Evolutionary conservation across 1,140 invertebrate species (phyloP), one percentile per base, ranked within the genome.

Genomic region (Lanistes nyassanus): DNA sequence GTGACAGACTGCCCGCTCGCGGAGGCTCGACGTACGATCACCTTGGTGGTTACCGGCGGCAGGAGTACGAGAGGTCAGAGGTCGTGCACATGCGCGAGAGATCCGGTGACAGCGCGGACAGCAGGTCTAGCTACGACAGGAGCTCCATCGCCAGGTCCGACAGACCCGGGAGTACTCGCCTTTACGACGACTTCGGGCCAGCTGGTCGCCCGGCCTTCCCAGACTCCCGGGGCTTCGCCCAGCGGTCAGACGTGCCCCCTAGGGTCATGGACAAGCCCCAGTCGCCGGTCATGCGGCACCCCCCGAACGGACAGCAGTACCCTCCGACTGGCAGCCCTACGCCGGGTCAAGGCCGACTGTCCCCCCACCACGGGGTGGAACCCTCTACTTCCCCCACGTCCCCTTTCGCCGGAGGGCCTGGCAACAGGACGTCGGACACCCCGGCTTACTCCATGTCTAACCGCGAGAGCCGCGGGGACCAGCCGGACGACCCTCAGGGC

Each of bases 381-480:
- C 23, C 36, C 69, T 29, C 66, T 71, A n/a, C 23, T 42, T 7
- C 75, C n/a, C 51, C 56, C 34, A 60, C 65, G 34, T 66, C 55
- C 36, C 21, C 56, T 26, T 29, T 31, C 31, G 2, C 34, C 37
- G 3, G 13, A 13, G 67, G n/a, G 19, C 23, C 16, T 31, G 36
- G 34, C 47, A 31, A 36, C 16, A n/a, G 62, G 2, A 64, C 66
- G 56, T 51, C 70, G 39, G 65, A 71, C 5, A 79, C 79, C n/a
- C 83, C 81, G 13, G 77, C 76, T 9, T 83, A 76, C 34, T 85
- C 83, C n/a, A 68, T 77, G 16, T 85, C 83, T 26, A 85, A 83
- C 69, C 64, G 79, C 16, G 83, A 85, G 65, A 83, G 81, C 53
- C 67, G 67, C 29, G 62, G n/a, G 7, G 39, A 55, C 36, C 34